Evolutionary conservation across 2,888 invertebrate species (phyloP), one percentile per base, ranked within the genome.

Genomic region (Lycocerus yunnanus): DNA sequence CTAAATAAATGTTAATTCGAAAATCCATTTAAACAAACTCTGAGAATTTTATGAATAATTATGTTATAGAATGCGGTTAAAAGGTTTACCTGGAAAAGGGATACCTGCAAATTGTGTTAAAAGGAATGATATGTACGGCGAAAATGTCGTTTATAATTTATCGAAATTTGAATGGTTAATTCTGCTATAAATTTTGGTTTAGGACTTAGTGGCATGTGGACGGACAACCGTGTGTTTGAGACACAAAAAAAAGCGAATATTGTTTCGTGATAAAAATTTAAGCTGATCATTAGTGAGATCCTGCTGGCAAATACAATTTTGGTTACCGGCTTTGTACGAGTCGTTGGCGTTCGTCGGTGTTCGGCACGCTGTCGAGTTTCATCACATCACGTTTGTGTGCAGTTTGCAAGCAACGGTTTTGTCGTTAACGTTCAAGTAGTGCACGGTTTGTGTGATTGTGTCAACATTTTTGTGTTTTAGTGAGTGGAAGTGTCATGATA

Each of bases 381-480:
- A 63, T 63, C 16, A 63, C 18, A 63, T 63, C 61, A 63, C 61
- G 61, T 63, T 63, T 63, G 16, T 16, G 20, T 18, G 61, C 61
- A 63, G 61, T 63, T 63, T 63, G 61, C 61, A 63, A 63, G 61
- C 61, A 63, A 63, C 61, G 61, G 61, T 63, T 63, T 20, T 16
- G n/a, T 18, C n/a, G 16, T 16, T 18, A 20, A 20, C 20, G 20
- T 63, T 20, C 18, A 18, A 18, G 16, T 18, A 63, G 71, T 73
- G 73, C 68, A 73, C 73, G 73, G 73, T 66, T 71, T 68, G 66
- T 59, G 76, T 73, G 73, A 69, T 18, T 69, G 72, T 73, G 73
- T 71, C 71, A 73, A 71, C 60, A 68, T 68, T 73, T 73, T 66
- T 73, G 76, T 73, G 75, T 67, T 69, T n/a, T 69, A 65, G 75